Conservation (phyloP, 2,113 vertebrate species). For the Struthidea cinerea region DNA sequence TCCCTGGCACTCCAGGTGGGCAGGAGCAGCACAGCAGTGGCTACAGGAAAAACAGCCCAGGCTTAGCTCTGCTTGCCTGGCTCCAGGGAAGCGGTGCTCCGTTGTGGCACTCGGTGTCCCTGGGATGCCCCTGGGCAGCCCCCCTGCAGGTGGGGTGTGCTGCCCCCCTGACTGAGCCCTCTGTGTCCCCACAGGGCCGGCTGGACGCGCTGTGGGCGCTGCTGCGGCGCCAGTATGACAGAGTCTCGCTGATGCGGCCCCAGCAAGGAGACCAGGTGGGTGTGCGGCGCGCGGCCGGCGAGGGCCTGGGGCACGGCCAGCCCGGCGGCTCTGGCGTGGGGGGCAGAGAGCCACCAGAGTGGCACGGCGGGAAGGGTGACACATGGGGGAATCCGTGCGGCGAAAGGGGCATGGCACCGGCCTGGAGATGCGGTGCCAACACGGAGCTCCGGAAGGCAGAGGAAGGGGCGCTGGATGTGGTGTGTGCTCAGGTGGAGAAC, state of each 20-base stretch:
- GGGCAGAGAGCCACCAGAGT: not conserved
- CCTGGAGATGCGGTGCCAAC: not conserved
- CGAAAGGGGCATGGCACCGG: rapidly evolving
- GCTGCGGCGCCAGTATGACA: slow-evolving; percentile 84
- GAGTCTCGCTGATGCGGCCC: slow-evolving; percentile 95
- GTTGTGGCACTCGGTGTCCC: not conserved
- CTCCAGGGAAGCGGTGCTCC: rapidly evolving
- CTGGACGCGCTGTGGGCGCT: slow-evolving; percentile 92
- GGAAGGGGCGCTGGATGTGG: not conserved
- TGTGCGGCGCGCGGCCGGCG: rapidly evolving
- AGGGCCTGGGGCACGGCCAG: not conserved
- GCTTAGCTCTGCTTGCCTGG: rapidly evolving
- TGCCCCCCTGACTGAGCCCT: rapidly evolving
- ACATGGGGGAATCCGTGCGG: rapidly evolving
- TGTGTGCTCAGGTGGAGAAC: not conserved
- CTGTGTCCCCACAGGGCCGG: slow-evolving; percentile 76
- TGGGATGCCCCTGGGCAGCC: rapidly evolving
- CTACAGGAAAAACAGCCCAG: not conserved
- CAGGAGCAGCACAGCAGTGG: not conserved
- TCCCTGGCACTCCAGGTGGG: not conserved
- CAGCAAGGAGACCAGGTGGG: slow-evolving; percentile 88
- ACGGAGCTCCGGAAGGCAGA: rapidly evolving
- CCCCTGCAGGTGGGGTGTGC: rapidly evolving
- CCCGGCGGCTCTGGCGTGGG: not conserved
- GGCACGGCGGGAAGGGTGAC: not conserved